phyloP scores from a whole-genome alignment of 2,888 invertebrate species.

The Dynastes maya region DNA sequence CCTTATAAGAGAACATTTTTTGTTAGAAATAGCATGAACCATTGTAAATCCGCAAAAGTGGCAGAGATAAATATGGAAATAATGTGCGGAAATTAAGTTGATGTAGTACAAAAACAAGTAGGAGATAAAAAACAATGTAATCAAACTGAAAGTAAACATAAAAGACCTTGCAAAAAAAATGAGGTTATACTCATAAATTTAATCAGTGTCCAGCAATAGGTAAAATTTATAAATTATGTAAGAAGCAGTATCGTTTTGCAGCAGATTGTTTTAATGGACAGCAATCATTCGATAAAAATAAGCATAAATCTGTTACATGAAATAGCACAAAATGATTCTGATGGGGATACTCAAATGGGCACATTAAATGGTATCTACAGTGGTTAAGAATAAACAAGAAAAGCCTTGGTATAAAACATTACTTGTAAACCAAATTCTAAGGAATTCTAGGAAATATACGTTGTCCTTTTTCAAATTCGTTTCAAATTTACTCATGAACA shows the following conservation, averaged over 20 bases:
- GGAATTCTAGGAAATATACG: no score
- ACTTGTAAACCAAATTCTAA: not conserved
- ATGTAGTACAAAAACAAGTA: conserved; percentile 7
- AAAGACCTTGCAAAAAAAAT: conserved; percentile 15
- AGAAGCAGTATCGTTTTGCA: conserved; percentile 31
- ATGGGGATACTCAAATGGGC: not conserved
- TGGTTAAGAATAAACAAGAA: not conserved
- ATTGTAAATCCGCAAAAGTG: conserved; percentile 44
- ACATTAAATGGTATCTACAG: not conserved
- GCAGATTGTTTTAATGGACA: conserved; percentile 13
- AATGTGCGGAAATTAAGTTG: not conserved
- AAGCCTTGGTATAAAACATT: not conserved
- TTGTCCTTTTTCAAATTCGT: no score
- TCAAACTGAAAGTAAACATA: conserved; percentile 4
- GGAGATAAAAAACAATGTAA: not conserved
- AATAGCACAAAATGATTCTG: not conserved
- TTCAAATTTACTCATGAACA: no score
- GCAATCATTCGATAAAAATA: not conserved
- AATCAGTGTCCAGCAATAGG: conserved; percentile 1
- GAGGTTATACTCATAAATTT: not conserved
- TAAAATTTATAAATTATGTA: conserved; percentile 25
- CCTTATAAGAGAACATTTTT: conserved; percentile 32
- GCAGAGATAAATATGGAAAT: not conserved
- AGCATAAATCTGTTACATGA: not conserved
- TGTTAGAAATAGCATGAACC: conserved; percentile 32